Evolutionary conservation across 2,113 vertebrate species (phyloP).

Genomic region (Trinectes maculatus): DNA sequence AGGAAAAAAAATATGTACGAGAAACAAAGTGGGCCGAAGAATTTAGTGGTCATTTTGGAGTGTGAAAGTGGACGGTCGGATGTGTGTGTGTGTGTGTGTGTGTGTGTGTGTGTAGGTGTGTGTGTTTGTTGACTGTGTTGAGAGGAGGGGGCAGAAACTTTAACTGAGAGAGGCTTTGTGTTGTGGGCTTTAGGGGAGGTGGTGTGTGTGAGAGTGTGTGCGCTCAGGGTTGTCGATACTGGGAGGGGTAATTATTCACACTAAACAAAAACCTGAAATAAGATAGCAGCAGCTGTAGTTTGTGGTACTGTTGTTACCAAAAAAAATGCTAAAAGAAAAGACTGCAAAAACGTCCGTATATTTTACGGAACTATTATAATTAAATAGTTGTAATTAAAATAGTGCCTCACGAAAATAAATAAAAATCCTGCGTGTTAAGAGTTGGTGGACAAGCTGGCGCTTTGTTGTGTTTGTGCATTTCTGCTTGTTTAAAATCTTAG

Average conservation of each 20-base stretch:
- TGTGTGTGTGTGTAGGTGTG: conserved; percentile 3
- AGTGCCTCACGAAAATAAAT: background rate
- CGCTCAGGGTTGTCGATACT: conserved; percentile 12
- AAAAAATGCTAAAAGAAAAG: background rate
- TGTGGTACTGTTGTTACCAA: background rate
- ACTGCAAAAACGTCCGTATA: too few relatives aligned
- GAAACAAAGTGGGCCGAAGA: background rate
- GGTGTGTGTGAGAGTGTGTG: conserved; percentile 27
- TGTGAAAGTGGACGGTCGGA: background rate
- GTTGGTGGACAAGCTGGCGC: background rate
- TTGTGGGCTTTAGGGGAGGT: conserved; percentile 16
- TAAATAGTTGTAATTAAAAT: background rate
- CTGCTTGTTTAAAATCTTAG: background rate
- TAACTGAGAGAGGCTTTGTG: conserved; percentile 26
- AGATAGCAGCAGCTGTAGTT: background rate
- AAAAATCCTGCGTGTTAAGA: background rate
- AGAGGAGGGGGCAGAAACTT: conserved; percentile 23
- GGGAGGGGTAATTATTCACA: background rate
- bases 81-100: background rate
- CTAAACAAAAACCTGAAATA: conserved; percentile 6
- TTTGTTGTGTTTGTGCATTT: background rate
- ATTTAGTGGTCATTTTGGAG: background rate
- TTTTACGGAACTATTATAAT: too few relatives aligned
- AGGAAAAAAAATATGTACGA: background rate
- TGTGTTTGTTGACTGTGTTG: conserved; percentile 14